phyloP scores from a whole-genome alignment of 2,888 invertebrate genomes.

The Melieria crassipennis region DNA sequence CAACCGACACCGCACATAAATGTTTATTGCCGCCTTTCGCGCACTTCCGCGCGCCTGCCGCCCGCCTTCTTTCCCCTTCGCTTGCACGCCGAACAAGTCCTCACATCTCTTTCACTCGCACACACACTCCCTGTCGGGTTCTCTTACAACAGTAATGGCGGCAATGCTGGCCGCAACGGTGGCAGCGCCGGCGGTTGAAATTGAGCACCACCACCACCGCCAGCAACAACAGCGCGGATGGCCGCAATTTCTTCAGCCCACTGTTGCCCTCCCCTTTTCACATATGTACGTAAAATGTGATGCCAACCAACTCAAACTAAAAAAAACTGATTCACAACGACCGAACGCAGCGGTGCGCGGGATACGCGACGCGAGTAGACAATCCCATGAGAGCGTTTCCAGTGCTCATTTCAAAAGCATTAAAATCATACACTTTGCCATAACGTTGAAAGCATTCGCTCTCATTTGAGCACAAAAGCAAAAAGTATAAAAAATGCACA shows the following conservation, averaged over 20 bases:
- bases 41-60: conserved; percentile 1
- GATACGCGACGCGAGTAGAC: conserved; percentile 22
- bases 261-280: conserved; percentile 2
- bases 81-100: neutral
- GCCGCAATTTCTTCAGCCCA: neutral
- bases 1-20: conserved; percentile 48
- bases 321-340: neutral
- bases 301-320: neutral
- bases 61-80: conserved; percentile 17
- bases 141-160: conserved; percentile 1
- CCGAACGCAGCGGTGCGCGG: neutral
- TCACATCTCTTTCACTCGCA: no score
- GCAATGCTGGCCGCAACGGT: conserved; percentile 34
- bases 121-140: no score
- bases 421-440: conserved; percentile 42
- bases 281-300: no score
- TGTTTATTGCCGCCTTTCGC: conserved; percentile 40
- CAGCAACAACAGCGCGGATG: no score
- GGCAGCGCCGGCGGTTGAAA: conserved; percentile 36
- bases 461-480: neutral
- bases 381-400: conserved; percentile 43
- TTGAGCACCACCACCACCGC: conserved; percentile 10
- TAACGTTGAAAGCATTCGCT: conserved; percentile 6
- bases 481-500: conserved; percentile 22
- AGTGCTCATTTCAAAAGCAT: conserved; percentile 47